Conservation (phyloP, 2,888 invertebrate species). For the Limnephilus marmoratus region DNA sequence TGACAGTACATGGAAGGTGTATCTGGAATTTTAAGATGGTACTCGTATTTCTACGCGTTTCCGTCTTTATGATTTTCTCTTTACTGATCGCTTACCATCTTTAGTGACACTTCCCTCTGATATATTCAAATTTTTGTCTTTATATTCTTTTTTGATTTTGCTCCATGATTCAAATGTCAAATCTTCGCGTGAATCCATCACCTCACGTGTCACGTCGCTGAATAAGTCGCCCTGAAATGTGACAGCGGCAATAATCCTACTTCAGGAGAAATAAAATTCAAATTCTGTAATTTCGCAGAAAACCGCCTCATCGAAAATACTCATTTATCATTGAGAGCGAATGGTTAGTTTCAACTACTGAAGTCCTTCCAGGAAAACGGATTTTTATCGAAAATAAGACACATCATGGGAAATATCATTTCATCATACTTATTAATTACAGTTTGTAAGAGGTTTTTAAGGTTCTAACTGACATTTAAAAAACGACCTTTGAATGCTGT, state of each 20-base stretch:
- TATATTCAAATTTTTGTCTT: constrained; percentile 2
- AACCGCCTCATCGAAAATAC: background rate
- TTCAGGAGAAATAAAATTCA: background rate
- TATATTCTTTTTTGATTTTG: background rate
- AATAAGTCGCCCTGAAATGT: background rate
- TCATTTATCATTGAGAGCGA: background rate
- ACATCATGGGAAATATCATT: background rate
- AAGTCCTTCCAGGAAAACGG: background rate
- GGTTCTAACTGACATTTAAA: no score
- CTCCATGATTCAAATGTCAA: background rate
- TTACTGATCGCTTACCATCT: background rate
- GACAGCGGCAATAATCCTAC: background rate
- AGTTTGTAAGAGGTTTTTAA: no score
- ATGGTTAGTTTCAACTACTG: background rate
- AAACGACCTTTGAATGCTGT: no score
- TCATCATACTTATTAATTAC: no score
- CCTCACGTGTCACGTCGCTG: background rate
- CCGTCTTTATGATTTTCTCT: background rate
- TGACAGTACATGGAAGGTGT: no score
- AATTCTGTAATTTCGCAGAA: background rate
- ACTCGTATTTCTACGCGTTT: background rate
- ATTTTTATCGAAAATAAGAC: background rate
- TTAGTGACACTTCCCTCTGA: background rate
- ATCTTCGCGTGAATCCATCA: background rate
- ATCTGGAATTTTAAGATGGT: background rate